Percentiles rank a stretch among this genome's conserved stretches.
phyloP scores from a whole-genome alignment of 1,140 invertebrate species.

The Epicauta chinensis region DNA sequence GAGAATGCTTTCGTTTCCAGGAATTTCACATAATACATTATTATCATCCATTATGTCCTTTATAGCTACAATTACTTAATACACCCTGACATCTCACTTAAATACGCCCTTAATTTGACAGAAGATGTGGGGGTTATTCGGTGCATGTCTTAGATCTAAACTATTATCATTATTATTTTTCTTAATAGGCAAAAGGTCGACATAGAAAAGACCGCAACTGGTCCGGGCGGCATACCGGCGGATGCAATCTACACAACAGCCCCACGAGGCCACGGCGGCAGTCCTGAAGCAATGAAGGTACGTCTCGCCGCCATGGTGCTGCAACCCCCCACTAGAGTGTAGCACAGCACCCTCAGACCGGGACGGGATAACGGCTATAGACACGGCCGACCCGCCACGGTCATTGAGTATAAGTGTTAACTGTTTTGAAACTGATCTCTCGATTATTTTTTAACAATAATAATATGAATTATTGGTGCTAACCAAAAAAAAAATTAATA shows the following conservation, averaged over 20 bases:
- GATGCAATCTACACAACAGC: conserved; percentile 53
- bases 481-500: neutral
- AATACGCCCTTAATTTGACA: no score
- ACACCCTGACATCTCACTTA: no score
- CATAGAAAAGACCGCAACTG: conserved; percentile 41
- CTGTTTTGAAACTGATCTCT: conserved; percentile 26
- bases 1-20: conserved; percentile 10
- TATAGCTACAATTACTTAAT: no score
- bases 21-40: conserved; percentile 15
- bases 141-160: no score
- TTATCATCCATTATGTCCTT: neutral
- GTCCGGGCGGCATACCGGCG: conserved; percentile 46
- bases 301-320: conserved; percentile 70
- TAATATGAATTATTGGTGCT: conserved; percentile 1
- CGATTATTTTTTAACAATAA: neutral
- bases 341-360: conserved; percentile 45
- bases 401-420: conserved; percentile 40
- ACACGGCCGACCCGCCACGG: conserved; percentile 33
- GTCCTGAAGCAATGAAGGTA: conserved; percentile 68
- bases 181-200: conserved; percentile 50
- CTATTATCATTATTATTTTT: no score
- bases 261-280: conserved; percentile 25
- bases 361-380: conserved; percentile 19
- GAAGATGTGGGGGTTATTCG: no score
- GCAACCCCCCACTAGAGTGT: conserved; percentile 72